Evolutionary conservation across 2,888 invertebrate species (phyloP).

Genomic region (Melipona bicolor): DNA sequence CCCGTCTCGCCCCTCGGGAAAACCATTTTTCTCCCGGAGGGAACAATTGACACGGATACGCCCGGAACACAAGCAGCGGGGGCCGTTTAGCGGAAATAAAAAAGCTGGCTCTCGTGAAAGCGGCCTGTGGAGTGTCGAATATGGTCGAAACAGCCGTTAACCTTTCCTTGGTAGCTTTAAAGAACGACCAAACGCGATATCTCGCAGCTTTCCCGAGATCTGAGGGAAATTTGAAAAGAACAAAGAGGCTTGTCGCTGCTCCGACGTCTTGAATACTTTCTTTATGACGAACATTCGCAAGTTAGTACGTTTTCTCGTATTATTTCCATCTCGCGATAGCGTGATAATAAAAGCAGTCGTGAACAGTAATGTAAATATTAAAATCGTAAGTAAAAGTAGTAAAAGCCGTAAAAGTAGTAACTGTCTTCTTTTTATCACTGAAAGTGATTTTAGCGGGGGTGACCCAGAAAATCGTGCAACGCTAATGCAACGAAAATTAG

Average conservation of each 20-base stretch:
- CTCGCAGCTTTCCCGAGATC: neutral
- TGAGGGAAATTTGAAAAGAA: slow-evolving; percentile 27
- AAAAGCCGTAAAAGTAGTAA: too few relatives aligned
- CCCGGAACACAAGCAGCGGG: neutral
- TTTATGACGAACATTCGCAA: too few relatives aligned
- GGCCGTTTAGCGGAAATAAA: slow-evolving; percentile 8
- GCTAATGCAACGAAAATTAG: too few relatives aligned
- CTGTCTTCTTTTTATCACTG: too few relatives aligned
- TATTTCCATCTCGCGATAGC: too few relatives aligned
- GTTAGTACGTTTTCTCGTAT: too few relatives aligned
- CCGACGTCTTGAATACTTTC: neutral
- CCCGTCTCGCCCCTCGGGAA: neutral
- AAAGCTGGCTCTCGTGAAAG: slow-evolving; percentile 6
- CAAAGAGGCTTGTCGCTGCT: neutral
- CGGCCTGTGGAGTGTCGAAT: slow-evolving; percentile 33
- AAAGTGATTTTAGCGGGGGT: too few relatives aligned
- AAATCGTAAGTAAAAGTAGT: too few relatives aligned
- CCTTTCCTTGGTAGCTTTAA: slow-evolving; percentile 26
- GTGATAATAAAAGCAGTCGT: too few relatives aligned
- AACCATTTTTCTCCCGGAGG: neutral
- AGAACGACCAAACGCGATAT: slow-evolving; percentile 40
- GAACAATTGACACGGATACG: slow-evolving; percentile 30
- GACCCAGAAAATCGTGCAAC: too few relatives aligned
- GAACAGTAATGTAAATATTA: too few relatives aligned
- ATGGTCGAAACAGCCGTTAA: slow-evolving; percentile 53